A percentile compares a stretch with the other conserved stretches of the same genome.
Conservation (phyloP, 2,113 vertebrate species). For the Columba janthina region DNA sequence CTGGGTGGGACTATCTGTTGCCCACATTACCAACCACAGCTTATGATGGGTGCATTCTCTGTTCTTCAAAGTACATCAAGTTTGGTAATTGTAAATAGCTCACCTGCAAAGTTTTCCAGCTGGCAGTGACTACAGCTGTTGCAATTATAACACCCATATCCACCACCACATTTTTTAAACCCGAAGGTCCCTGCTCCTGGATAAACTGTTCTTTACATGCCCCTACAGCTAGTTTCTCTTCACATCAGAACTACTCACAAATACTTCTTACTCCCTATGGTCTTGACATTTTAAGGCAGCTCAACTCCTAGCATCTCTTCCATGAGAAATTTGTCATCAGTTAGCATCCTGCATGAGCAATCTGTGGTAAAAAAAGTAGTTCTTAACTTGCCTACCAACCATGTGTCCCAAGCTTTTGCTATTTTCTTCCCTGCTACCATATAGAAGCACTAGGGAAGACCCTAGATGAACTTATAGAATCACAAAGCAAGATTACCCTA, state of each 20-base stretch:
- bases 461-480: neutral
- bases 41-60: neutral
- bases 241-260: neutral
- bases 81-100: neutral
- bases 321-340: neutral
- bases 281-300: neutral
- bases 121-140: neutral
- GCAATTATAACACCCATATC: neutral
- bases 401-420: neutral
- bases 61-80: neutral
- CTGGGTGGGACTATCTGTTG: neutral
- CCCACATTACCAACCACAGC: neutral
- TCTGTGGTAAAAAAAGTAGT: neutral
- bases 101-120: neutral
- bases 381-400: neutral
- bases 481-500: neutral
- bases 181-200: neutral
- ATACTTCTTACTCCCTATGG: neutral
- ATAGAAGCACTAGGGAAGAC: neutral
- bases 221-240: neutral
- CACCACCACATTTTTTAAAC: neutral
- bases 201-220: accelerated
- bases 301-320: neutral
- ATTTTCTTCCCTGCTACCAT: neutral
- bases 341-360: neutral